Evolutionary conservation across 2,113 vertebrate genomes (phyloP), one percentile per base, ranked within the genome.

Genomic region (Gambusia affinis): DNA sequence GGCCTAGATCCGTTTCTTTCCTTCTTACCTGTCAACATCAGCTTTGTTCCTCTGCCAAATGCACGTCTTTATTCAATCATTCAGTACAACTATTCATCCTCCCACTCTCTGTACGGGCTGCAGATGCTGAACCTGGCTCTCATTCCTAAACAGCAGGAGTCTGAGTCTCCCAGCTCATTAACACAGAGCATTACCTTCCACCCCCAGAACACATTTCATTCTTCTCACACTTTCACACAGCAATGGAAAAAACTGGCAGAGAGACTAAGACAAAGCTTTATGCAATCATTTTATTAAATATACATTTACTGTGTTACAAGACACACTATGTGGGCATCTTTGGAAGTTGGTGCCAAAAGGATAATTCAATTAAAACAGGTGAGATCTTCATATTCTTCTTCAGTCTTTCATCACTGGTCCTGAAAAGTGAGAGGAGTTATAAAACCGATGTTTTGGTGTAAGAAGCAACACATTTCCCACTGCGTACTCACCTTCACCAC

Each of bases 401-500:
- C 61, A 67, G 73, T 70, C 47, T 62, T 77, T 87, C 72, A 74
- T 73, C 88, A 85, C 86, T 92, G 91, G 47, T 92, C 92, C 92
- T 93, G 76, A 51, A 73, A 88, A 76, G 37, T 54, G 33, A 86
- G 17, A 86, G 19, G 72, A 65, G 72, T 27, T n/a, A 68, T 30
- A 19, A 44, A 68, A 27, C 39, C 33, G 17, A 75, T 54, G 51
- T 65, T 42, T 70, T 31, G 5, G 3, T 67, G 28, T 72, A 75
- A n/a, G n/a, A 39, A 66, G 42, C 60, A 24, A 64, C 15, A 57
- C 22, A 51, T 60, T 61, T 82, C 4, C 57, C 15, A 19, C 14
- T 8, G 42, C 27, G 19, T 4, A 1, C 89, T 89, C 91, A 98
- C 97, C 93, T 98, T 97, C 76, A 97, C 95, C 88, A 93, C 93